Conservation (phyloP, 2,888 invertebrate species). For the Latheticus oryzae region DNA sequence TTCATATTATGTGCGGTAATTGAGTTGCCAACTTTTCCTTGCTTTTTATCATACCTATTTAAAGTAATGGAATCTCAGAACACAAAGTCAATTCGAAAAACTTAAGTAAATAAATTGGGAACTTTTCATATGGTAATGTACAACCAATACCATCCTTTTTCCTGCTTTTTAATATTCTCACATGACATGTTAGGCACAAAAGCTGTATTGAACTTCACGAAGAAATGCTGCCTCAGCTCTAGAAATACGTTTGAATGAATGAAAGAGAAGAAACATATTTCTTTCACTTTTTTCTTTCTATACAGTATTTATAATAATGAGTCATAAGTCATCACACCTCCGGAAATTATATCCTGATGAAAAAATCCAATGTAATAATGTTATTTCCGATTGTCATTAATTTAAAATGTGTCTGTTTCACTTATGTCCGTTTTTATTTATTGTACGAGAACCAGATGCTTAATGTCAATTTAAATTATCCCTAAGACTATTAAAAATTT, state of each 20-base stretch:
- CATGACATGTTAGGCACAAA: conserved; percentile 25
- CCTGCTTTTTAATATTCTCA: conserved; percentile 27
- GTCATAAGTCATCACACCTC: not conserved
- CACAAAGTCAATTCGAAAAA: conserved; percentile 7
- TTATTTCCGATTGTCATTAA: conserved; percentile 21
- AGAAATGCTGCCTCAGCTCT: conserved; percentile 1
- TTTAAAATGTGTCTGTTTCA: conserved; percentile 5
- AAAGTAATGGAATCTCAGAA: conserved; percentile 14
- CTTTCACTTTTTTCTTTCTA: no score
- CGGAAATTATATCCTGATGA: conserved; percentile 16
- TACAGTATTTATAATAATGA: no score
- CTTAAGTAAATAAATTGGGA: conserved; percentile 4
- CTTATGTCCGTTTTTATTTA: conserved; percentile 11
- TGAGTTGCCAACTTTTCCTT: conserved; percentile 11
- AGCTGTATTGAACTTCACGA: conserved; percentile 9
- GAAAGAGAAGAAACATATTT: no score
- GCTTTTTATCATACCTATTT: not conserved
- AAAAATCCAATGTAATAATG: conserved; percentile 26
- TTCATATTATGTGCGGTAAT: conserved; percentile 23
- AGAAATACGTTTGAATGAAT: not conserved
- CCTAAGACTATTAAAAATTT: conserved; percentile 15
- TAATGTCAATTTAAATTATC: conserved; percentile 1
- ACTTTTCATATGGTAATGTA: conserved; percentile 29
- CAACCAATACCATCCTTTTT: conserved; percentile 15
- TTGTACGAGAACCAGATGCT: conserved; percentile 14